Conservation (phyloP, 2,888 invertebrate species). For the Drosophila monieri region DNA sequence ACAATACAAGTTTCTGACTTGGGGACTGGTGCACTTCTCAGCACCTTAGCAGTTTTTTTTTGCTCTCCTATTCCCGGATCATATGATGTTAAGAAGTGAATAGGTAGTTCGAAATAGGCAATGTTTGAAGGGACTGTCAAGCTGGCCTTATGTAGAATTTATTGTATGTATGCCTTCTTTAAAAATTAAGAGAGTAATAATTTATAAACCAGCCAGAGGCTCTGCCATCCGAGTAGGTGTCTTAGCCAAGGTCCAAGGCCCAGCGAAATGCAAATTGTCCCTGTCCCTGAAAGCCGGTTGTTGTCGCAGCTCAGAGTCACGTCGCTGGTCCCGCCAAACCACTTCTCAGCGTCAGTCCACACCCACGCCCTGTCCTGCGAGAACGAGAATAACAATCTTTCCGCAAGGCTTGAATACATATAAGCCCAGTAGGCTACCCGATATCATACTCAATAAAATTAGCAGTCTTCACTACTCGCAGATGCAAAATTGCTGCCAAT, state of each 20-base stretch:
- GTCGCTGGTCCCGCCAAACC: constrained; percentile 35
- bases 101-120: too few species aligned
- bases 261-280: constrained; percentile 13
- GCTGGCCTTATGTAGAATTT: neutral
- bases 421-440: constrained; percentile 11
- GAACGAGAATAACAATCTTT: neutral
- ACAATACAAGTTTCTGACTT: neutral
- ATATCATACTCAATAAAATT: constrained; percentile 42
- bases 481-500: neutral
- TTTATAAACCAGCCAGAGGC: constrained; percentile 31
- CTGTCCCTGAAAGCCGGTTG: constrained; percentile 34
- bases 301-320: constrained; percentile 9
- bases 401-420: neutral
- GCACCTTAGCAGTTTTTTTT: neutral
- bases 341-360: constrained; percentile 68
- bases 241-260: neutral
- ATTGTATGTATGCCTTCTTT: neutral
- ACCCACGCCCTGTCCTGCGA: constrained; percentile 50
- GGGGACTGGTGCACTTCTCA: too few species aligned
- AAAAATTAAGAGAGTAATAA: constrained; percentile 39
- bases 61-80: too few species aligned
- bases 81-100: too few species aligned
- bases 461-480: neutral
- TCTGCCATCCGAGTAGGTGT: constrained; percentile 9
- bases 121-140: neutral